A percentile compares a stretch with the other conserved stretches of the same genome.
These are phyloP conservation scores for Odontomyia ornata DNA, from an alignment of 2,888 invertebrate species.

Conservation along the genomic window DNA sequence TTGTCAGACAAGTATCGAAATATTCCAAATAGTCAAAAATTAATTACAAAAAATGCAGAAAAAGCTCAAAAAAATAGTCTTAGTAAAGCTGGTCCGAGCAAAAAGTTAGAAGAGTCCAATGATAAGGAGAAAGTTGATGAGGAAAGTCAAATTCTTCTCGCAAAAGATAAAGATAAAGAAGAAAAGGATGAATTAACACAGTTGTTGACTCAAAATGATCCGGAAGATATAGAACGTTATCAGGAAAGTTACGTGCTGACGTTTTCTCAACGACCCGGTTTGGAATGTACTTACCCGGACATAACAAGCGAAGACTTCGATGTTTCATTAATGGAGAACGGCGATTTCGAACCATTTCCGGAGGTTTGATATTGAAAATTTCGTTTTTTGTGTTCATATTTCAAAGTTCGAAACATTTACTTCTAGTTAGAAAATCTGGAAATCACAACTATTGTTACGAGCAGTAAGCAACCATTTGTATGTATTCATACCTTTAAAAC, in stretches of 20 bases:
- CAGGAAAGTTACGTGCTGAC: constrained; percentile 76
- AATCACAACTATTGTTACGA: constrained; percentile 69
- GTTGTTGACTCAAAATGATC: constrained; percentile 57
- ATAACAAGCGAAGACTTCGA: constrained; percentile 47
- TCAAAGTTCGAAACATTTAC: background rate
- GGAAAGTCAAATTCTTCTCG: constrained; percentile 45
- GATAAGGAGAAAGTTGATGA: constrained; percentile 8
- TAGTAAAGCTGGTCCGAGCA: background rate
- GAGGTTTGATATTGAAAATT: constrained; percentile 64
- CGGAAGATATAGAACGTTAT: constrained; percentile 64
- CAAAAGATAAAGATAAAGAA: constrained; percentile 51
- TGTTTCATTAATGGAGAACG: constrained; percentile 57
- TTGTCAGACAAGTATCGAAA: constrained; percentile 67
- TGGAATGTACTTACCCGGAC: constrained; percentile 22
- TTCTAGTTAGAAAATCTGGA: constrained; percentile 74
- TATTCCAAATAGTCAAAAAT: background rate
- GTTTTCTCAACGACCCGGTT: constrained; percentile 68
- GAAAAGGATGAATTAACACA: constrained; percentile 57
- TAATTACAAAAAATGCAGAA: background rate
- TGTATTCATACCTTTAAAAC: constrained; percentile 83
- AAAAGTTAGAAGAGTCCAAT: background rate
- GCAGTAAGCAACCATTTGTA: constrained; percentile 73
- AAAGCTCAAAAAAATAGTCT: too few species aligned
- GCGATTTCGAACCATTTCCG: constrained; percentile 71
- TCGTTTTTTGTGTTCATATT: background rate